Evolutionary conservation across 2,113 vertebrate species (phyloP).

Genomic region (Crypturellus undulatus): DNA sequence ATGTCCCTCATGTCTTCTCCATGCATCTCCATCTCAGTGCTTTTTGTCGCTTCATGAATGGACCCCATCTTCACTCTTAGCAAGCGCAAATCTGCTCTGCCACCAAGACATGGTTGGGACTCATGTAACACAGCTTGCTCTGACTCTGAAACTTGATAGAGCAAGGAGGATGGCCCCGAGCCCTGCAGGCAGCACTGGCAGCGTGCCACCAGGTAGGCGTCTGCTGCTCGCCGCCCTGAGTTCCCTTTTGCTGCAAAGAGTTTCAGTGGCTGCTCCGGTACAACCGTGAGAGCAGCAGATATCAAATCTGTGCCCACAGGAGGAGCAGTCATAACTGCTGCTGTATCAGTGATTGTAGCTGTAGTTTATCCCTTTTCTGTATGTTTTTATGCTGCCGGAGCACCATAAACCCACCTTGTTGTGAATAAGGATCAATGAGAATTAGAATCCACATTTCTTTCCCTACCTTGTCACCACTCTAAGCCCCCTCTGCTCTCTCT

Average conservation of each 20-base stretch:
- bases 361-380: background rate
- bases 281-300: background rate
- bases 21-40: background rate
- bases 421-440: background rate
- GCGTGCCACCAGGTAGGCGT: background rate
- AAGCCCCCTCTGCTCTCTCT: conserved; percentile 1
- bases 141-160: background rate
- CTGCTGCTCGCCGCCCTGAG: background rate
- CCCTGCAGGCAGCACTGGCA: background rate
- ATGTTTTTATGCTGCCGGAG: background rate
- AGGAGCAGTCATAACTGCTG: background rate
- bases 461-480: background rate
- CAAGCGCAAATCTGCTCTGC: background rate
- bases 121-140: background rate
- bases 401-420: background rate
- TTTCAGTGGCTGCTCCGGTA: background rate
- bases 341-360: background rate
- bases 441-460: background rate
- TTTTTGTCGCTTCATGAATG: background rate
- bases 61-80: fast-evolving
- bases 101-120: background rate
- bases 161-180: background rate
- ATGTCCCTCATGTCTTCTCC: background rate
- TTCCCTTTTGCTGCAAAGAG: background rate
- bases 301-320: background rate